phyloP scores from a whole-genome alignment of 2,113 vertebrate genomes.

The Platanista minor region DNA sequence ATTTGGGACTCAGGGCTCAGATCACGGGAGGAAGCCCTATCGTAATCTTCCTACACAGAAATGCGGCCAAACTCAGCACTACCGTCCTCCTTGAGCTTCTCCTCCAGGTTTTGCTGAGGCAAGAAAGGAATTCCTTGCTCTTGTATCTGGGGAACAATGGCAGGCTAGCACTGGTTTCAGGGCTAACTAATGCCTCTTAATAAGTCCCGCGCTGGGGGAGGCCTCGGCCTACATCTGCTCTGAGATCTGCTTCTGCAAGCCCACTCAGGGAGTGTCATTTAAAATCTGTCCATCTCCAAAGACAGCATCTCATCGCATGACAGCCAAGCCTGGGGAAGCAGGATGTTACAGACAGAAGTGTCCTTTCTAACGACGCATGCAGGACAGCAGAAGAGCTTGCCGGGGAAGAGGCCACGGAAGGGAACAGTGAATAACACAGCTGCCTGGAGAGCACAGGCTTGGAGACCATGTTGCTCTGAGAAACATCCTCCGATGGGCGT shows the following conservation, averaged over 20 bases:
- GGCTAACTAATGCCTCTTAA: neutral
- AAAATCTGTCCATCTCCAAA: conserved; percentile 23
- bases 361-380: conserved; percentile 57
- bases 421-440: accelerated
- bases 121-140: neutral
- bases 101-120: neutral
- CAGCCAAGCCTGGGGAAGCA: conserved; percentile 27
- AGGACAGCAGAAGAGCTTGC: conserved; percentile 7
- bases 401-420: neutral
- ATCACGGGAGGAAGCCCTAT: neutral
- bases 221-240: conserved; percentile 13
- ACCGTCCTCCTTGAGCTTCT: neutral
- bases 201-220: neutral
- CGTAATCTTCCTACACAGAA: neutral
- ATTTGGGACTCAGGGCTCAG: neutral
- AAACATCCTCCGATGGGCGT: neutral
- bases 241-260: neutral
- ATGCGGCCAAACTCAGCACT: neutral
- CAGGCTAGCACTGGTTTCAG: neutral
- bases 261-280: conserved; percentile 19
- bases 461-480: neutral
- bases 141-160: neutral
- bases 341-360: neutral
- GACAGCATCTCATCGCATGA: neutral
- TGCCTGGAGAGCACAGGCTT: neutral